Evolutionary conservation across 2,797 vertebrate species (phyloP), one percentile per base, ranked within the genome.

Genomic region (Spea hammondii): DNA sequence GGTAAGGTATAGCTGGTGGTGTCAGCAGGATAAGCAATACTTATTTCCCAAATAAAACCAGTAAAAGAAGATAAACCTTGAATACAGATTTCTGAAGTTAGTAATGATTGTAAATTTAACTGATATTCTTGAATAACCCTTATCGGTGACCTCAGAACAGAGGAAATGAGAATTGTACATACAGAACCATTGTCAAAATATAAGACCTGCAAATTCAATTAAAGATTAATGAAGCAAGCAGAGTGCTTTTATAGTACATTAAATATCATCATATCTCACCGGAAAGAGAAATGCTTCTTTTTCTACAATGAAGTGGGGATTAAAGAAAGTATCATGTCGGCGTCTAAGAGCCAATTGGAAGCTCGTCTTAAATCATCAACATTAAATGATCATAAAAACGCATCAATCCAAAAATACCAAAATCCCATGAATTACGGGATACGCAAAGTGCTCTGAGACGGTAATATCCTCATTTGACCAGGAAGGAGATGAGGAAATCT

Each of bases 401-500:
- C 32, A 32, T 32, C 32, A 32, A 32, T 32, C 32, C 32, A 13
- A 59, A 12, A 59, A 13, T 12, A 59, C n/a, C 12, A 59, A 59
- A 59, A 59, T 13, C 55, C 55, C 12, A 4, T 59, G 55, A 59
- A 12, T 59, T 59, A 59, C 47, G 45, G 8, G 32, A 32, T 32
- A 32, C 32, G 32, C 32, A 32, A 32, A 32, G 32, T 32, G 32
- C 14, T 7, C 60, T 32, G 14, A 79, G 48, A 83, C 84, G 82
- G 82, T 71, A 82, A 74, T 78, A 83, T 32, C 32, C 32, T 32
- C 32, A 32, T 2, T 32, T 32, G 32, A 32, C 32, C 32, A 32
- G 32, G 32, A 32, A 32, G 32, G 32, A 32, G 82, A 82, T 0
- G 4, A 84, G 62, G 75, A 86, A 17, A 77, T 86, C 86, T 82